phyloP scores from a whole-genome alignment of 1,140 invertebrate species.

The Gonatopus flavifemur region DNA sequence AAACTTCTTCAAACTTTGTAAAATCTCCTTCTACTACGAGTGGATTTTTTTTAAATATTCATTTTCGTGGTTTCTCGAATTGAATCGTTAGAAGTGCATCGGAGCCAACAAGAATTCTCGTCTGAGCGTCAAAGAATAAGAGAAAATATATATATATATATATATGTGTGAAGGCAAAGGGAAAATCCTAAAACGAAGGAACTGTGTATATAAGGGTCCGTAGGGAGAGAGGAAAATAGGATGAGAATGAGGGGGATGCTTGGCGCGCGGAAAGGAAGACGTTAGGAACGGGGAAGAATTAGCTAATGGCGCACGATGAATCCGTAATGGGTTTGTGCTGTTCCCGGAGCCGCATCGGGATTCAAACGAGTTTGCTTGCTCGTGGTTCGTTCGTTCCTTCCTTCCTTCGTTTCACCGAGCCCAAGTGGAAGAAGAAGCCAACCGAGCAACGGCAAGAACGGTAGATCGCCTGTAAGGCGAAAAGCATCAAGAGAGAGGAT shows the following conservation, averaged over 20 bases:
- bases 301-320: constrained; percentile 59
- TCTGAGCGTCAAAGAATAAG: too few species aligned
- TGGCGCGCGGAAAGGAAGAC: constrained; percentile 44
- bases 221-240: constrained; percentile 5
- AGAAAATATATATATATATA: too few species aligned
- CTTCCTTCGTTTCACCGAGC: background rate
- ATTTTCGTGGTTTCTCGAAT: too few species aligned
- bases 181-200: too few species aligned
- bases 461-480: constrained; percentile 24
- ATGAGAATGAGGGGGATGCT: background rate
- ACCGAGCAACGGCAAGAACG: constrained; percentile 2
- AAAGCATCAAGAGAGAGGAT: constrained; percentile 24
- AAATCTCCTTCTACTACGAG: too few species aligned
- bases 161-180: too few species aligned
- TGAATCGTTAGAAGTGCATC: too few species aligned
- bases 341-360: constrained; percentile 51
- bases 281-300: constrained; percentile 52
- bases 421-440: background rate
- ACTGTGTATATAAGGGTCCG: too few species aligned
- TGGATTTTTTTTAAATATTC: too few species aligned
- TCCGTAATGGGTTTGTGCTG: constrained; percentile 58
- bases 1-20: too few species aligned
- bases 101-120: too few species aligned
- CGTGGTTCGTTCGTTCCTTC: constrained; percentile 13
- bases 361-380: constrained; percentile 40